Conservation (phyloP, 2,797 vertebrate species). For the Sebastes hubbsi region DNA sequence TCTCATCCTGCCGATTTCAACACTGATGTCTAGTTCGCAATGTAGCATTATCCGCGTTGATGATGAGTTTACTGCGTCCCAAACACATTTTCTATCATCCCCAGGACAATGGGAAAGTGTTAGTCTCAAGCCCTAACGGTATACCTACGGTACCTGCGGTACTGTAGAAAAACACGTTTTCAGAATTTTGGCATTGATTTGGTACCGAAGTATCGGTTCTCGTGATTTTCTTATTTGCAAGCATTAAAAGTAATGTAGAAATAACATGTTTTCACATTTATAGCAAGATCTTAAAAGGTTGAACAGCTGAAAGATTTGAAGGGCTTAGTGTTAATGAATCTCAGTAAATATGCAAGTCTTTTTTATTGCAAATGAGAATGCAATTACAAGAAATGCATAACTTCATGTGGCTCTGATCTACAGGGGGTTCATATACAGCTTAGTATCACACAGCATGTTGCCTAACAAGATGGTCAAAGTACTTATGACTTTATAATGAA, state of each 20-base stretch:
- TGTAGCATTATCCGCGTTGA: too few species aligned
- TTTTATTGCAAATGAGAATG: conserved; percentile 48
- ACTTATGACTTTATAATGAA: conserved; percentile 46
- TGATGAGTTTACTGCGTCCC: too few species aligned
- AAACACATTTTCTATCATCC: too few species aligned
- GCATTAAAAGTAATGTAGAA: conserved; percentile 9
- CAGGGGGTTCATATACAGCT: background rate
- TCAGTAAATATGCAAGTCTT: conserved; percentile 1
- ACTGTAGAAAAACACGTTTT: background rate
- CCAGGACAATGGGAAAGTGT: too few species aligned
- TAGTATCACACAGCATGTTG: conserved; percentile 12
- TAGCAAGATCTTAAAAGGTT: background rate
- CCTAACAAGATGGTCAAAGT: conserved; percentile 31
- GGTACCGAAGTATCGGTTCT: background rate
- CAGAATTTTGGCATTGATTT: background rate
- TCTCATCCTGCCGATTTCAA: too few species aligned
- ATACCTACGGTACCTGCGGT: too few species aligned
- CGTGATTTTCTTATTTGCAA: background rate
- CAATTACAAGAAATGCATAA: conserved; percentile 49
- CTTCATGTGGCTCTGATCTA: conserved; percentile 44
- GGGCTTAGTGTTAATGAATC: conserved; percentile 1
- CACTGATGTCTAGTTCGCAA: too few species aligned
- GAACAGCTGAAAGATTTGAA: conserved; percentile 18
- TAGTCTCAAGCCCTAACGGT: too few species aligned
- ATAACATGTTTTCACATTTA: conserved; percentile 42